These are phyloP conservation scores for Microctenopoma stevenorrisi DNA, from an alignment of 2,797 vertebrate genomes.

Conservation along the genomic window DNA sequence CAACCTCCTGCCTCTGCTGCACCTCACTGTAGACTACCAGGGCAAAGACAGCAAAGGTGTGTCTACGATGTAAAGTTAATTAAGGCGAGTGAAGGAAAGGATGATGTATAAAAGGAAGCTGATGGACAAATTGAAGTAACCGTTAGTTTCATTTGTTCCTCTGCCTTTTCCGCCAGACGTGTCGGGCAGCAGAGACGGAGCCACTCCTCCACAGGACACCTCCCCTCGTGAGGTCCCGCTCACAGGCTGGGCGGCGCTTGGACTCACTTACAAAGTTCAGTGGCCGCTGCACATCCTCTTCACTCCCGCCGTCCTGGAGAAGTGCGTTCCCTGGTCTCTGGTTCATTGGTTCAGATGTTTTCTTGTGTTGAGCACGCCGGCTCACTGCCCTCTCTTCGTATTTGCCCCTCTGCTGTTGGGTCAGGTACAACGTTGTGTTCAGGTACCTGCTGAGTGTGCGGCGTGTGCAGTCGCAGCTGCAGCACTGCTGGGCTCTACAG, in stretches of 20 bases:
- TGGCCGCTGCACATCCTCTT: constrained; percentile 99
- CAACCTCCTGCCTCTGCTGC: constrained; percentile 95
- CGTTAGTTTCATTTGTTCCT: not conserved
- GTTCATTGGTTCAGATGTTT: not conserved
- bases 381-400: rapidly evolving
- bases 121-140: not conserved
- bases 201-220: constrained; percentile 89
- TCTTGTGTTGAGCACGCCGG: not conserved
- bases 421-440: constrained; percentile 97
- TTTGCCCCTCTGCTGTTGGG: not conserved
- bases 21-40: constrained; percentile 95
- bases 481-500: constrained; percentile 98
- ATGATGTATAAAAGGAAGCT: not conserved
- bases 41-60: constrained; percentile 96
- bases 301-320: constrained; percentile 95
- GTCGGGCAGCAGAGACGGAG: constrained; percentile 87
- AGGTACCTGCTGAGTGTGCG: constrained; percentile 96
- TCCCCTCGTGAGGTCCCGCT: constrained; percentile 93
- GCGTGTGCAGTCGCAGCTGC: constrained; percentile 95
- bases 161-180: constrained; percentile 78
- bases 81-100: not conserved
- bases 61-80: not conserved
- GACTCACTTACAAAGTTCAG: constrained; percentile 96
- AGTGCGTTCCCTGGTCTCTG: constrained; percentile 81
- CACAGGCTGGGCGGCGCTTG: constrained; percentile 97